Evolutionary conservation across 2,888 invertebrate species (phyloP), one percentile per base, ranked within the genome.

Genomic region (Cyclophora punctaria): DNA sequence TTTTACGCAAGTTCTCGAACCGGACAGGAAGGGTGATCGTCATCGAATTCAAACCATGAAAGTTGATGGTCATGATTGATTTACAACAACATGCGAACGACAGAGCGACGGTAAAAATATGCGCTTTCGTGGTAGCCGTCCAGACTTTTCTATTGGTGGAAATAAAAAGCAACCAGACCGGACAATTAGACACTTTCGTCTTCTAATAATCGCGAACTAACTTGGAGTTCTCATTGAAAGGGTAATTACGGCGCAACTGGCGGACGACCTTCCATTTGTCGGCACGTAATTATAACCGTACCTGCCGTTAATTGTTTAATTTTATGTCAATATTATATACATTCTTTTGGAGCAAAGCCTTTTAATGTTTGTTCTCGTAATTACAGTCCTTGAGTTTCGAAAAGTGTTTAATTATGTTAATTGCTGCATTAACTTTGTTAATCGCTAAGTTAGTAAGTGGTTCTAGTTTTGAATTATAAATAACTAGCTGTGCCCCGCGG

Each of bases 101-200:
- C 49, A 47, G 47, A 43, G 46, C 43, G 44, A 48, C 64, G 58
- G 57, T 60, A 41, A 52, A 42, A 40, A 40, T 51, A 44, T 48
- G 20, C 61, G 48, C 43, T 64, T 65, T 58, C 55, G 46, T 57
- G 52, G 43, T 46, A 37, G 53, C 56, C 44, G 52, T 53, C 42
- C 46, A 33, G 52, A 45, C 53, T 50, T 58, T 53, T 48, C 67
- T 68, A 58, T 67, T 62, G 41, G 61, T 55, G 67, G 74, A 61
- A 70, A 67, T 69, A 70, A 72, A 70, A 71, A 67, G 67, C 45
- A 51, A 56, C 60, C 42, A 7, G 54, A 62, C 67, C 40, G 58
- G 68, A 70, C 66, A 69, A 71, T 73, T 69, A 71, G 60, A 67
- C 64, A 68, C 74, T 74, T 72, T 76, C 73, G 58, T 72, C 63